Conservation (phyloP, 1,140 invertebrate genomes). For the Euborellia annulipes region DNA sequence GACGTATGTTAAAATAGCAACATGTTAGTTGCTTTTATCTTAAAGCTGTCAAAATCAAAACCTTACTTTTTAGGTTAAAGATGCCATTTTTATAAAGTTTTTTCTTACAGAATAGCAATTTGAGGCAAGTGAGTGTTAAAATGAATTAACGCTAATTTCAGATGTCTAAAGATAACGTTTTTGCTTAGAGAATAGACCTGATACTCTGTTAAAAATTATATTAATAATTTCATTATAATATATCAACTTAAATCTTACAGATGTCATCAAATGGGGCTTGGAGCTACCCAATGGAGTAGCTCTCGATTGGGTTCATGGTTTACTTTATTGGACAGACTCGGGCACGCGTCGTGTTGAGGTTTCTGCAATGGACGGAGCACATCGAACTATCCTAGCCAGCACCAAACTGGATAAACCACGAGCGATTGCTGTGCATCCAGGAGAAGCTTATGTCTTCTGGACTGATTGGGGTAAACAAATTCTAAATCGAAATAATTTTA, state of each 20-base stretch:
- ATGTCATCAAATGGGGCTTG: constrained; percentile 61
- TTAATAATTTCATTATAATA: too few relatives aligned
- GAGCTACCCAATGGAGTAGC: constrained; percentile 63
- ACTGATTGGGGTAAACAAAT: constrained; percentile 66
- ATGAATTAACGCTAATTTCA: too few relatives aligned
- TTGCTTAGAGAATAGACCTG: too few relatives aligned
- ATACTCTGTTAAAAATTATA: too few relatives aligned
- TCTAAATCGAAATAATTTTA: neutral
- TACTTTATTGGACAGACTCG: constrained; percentile 77
- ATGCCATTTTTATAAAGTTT: too few relatives aligned
- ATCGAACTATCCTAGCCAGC: constrained; percentile 49
- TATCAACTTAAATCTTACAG: constrained; percentile 22
- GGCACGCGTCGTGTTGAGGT: constrained; percentile 68
- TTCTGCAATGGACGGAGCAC: constrained; percentile 52
- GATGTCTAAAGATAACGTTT: too few relatives aligned
- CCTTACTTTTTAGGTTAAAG: too few relatives aligned
- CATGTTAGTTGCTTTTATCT: too few relatives aligned
- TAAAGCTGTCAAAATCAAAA: too few relatives aligned
- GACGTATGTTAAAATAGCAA: too few relatives aligned
- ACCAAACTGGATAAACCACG: constrained; percentile 66
- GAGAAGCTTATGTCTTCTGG: constrained; percentile 71
- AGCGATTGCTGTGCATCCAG: constrained; percentile 66
- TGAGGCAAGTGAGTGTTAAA: too few relatives aligned
- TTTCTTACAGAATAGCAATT: too few relatives aligned
- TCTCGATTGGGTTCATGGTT: constrained; percentile 71